Base-by-base conservation (phyloP, 2,797 vertebrate genomes). In the Brachyrhaphis roseni region DNA sequence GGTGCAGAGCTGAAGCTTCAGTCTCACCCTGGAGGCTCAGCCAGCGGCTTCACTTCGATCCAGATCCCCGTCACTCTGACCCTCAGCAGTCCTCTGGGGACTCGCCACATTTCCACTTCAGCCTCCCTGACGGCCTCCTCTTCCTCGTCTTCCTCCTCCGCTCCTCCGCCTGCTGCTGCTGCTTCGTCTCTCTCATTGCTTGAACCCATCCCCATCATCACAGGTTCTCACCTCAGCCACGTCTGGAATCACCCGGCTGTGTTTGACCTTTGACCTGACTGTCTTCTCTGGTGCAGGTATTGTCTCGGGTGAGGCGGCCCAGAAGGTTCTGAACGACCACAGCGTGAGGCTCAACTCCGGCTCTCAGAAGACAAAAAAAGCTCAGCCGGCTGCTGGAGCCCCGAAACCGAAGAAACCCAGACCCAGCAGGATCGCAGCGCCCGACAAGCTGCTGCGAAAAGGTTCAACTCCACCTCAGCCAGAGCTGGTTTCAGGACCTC, bases 281-380 rank as follows among this genome's bases (percentile, higher is more conserved):
- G 2, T 71, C 16, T 78, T 46, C 15, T 86, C 20, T 81, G 8
- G 0, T 79, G 13, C 86, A 94, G 93, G 84, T 77, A 89, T 92
- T 45, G 82, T 93, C 47, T 94, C 88, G 5, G 92, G 91, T 47
- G 88, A 87, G 83, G 90, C 91, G 23, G 92, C 88, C 70, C 68
- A 92, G 75, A 91, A 80, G 80, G 90, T 92, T 41, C 49, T 93
- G 28, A 93, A 46, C 0, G 55, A 86, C 68, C 85, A 90, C 84
- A 88, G 78, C 2, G 18, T 80, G 26, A 74, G 82, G 46, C 81
- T 84, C 47, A 70, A 10, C 3, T n/a, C 72, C 10, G 10, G 7
- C 26, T 34, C 31, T 20, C 53, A 23, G 20, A 23, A 11, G 0
- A 15, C 6, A 1, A 46, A 0, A 59, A 76, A 68, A 41, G 43